Percentiles rank a stretch among this genome's conserved stretches.
phyloP scores from a whole-genome alignment of 2,797 vertebrate genomes.

The Bucorvus abyssinicus region DNA sequence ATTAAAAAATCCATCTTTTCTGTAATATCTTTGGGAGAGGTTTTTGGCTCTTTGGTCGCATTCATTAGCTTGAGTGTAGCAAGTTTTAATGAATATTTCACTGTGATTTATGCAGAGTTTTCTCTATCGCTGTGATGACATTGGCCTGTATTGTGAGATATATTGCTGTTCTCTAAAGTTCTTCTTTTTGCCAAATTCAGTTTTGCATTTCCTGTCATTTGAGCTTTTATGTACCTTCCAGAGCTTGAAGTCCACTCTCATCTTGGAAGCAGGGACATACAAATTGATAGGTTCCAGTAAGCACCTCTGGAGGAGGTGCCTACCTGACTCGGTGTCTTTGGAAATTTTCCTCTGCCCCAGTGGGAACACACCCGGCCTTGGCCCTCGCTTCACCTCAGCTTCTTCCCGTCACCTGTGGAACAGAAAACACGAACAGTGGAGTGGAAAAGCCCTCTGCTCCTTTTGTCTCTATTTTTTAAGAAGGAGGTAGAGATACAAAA shows the following conservation, averaged over 20 bases:
- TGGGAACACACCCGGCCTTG: not conserved
- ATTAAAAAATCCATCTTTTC: not conserved
- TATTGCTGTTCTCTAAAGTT: not conserved
- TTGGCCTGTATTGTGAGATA: conserved; percentile 27
- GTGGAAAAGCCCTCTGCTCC: not conserved
- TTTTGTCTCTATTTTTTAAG: not conserved
- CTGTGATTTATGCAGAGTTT: not conserved
- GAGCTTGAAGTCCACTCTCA: not conserved
- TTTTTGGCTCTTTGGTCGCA: conserved; percentile 10
- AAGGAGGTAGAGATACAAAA: not conserved
- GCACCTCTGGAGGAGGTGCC: not conserved
- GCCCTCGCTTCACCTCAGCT: not conserved
- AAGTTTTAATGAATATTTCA: conserved; percentile 19
- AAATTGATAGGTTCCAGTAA: not conserved
- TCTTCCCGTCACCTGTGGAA: rapidly evolving
- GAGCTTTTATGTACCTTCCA: conserved; percentile 24
- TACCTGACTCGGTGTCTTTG: not conserved
- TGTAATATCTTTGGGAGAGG: not conserved
- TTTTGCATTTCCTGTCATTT: conserved; percentile 44
- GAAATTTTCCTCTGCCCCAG: not conserved
- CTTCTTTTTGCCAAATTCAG: conserved; percentile 15
- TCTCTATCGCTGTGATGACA: not conserved
- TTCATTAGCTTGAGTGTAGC: conserved; percentile 24
- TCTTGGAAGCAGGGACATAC: not conserved
- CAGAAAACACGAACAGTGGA: not conserved